Evolutionary conservation across 2,113 vertebrate genomes (phyloP).

Genomic region (Callospermophilus lateralis): DNA sequence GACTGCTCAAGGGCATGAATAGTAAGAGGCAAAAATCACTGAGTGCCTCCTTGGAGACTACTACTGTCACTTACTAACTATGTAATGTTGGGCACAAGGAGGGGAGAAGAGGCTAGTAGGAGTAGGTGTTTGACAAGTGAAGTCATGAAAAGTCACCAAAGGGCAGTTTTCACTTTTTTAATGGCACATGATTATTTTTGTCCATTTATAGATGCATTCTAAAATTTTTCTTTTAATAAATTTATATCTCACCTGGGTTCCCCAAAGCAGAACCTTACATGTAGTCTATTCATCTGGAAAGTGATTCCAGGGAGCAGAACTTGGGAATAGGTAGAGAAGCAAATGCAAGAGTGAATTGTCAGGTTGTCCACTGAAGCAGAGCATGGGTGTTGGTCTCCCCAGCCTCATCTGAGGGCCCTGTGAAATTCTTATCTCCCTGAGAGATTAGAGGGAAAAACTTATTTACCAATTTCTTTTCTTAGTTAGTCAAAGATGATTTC

Average conservation of each 20-base stretch:
- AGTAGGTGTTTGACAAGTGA: neutral
- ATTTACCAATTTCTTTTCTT: neutral
- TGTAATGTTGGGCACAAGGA: neutral
- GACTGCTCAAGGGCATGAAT: fast-evolving
- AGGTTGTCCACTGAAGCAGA: neutral
- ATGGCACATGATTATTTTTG: neutral
- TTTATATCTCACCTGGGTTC: neutral
- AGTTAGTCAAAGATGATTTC: neutral
- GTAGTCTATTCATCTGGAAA: neutral
- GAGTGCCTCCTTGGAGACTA: neutral
- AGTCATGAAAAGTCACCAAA: neutral
- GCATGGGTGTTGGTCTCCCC: neutral
- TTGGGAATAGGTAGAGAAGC: neutral
- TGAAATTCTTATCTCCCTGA: neutral
- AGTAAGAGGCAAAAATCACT: too few relatives aligned
- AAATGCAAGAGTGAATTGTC: neutral
- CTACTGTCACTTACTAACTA: neutral
- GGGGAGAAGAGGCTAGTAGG: neutral
- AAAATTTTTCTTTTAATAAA: slow-evolving; percentile 4
- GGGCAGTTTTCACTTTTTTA: neutral
- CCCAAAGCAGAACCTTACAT: neutral
- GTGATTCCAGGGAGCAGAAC: slow-evolving; percentile 3
- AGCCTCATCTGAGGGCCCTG: neutral
- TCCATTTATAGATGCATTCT: neutral
- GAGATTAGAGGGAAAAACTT: neutral